Base-by-base conservation (phyloP, 2,888 invertebrate genomes). In the Cecidostiba fungosa region DNA sequence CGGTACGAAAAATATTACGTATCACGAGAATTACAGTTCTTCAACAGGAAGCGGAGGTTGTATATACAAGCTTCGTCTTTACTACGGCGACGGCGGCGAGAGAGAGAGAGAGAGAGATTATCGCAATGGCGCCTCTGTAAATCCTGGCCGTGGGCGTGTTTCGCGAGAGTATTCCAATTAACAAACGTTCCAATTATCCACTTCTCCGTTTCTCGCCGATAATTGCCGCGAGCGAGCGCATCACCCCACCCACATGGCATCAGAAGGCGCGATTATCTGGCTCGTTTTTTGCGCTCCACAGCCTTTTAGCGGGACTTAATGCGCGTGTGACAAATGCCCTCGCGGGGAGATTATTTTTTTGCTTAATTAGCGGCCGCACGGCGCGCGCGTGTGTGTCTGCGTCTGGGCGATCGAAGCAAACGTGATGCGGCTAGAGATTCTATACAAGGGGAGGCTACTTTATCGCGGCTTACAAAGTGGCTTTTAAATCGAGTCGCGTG, bases 111-210 rank as follows among this genome's bases (percentile, higher is more conserved):
- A 59, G 79, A 16, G 66, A 82, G 84, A 84, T 86, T 82, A 86
- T 86, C 84, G 81, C 81, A 76, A 86, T 79, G 82, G 86, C 84
- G 86, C 86, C 85, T 85, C 85, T 79, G 82, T 87, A 82, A 85
- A 87, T 87, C 80, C 77, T 73, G 62, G 14, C 76, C 84, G 85
- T 87, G 86, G 84, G 84, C 78, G 82, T 84, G 70, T 86, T 84
- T 66, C 86, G 84, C 84, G 82, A 74, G 85, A 85, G 87, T 89
- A 90, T 91, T 89, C 90, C 90, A 91, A 92, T 92, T 91, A 92
- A 90, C 90, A 89, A 90, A 89, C 90, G 90, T 90, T 88, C 90
- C 90, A 92, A 91, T 92, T 92, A 92, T 91, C 90, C 90, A 89
- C 89, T 89, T 89, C 84, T 86, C 66, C 70, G 79, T 47, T 69